Evolutionary conservation across 1,140 invertebrate species (phyloP), one percentile per base, ranked within the genome.

Genomic region (Pachypeltis micranthus): DNA sequence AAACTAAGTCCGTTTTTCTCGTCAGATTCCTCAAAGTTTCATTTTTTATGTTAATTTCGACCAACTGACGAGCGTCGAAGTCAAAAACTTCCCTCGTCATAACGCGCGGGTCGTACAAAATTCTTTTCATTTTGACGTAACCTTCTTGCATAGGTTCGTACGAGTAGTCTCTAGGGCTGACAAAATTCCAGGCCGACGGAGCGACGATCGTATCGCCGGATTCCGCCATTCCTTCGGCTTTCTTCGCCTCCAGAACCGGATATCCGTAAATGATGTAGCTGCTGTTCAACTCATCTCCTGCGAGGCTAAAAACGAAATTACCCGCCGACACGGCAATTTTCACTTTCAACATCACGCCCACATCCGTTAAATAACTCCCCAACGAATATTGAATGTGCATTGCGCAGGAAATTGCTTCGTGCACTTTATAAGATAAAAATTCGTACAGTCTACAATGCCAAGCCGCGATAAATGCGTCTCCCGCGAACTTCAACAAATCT

Each of bases 401-500:
- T 0, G 80, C 82, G 44, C 80, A 83, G 66, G 82, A 79, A 26
- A 84, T 78, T 0, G 81, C 81, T 57, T 78, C 75, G 24, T 80
- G 76, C 0, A 83, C 79, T 2, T 79, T 72, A 65, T 81, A 78
- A 47, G 77, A 74, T 77, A 84, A 80, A 4, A 76, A 69, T 39
- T 77, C 71, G 27, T 72, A 74, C 0, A 74, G 66, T 1, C 72
- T 70, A 0, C 78, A 71, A 66, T 82, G 82, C 81, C 81, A 83
- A 65, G 82, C 76, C 2, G 81, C 81, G 29, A 84, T 75, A 68
- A 86, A 84, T 21, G 83, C 83, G 68, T 85, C 83, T 0, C 83
- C 83, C 1, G 83, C 82, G 69, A 83, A 84, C 71, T 84, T 84
- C 0, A 84, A 68, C n/a, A 85, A 76, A 66, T 85, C 83, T 0